Base-by-base conservation (phyloP, 2,888 invertebrate species). In the Oxytorus armatus region DNA sequence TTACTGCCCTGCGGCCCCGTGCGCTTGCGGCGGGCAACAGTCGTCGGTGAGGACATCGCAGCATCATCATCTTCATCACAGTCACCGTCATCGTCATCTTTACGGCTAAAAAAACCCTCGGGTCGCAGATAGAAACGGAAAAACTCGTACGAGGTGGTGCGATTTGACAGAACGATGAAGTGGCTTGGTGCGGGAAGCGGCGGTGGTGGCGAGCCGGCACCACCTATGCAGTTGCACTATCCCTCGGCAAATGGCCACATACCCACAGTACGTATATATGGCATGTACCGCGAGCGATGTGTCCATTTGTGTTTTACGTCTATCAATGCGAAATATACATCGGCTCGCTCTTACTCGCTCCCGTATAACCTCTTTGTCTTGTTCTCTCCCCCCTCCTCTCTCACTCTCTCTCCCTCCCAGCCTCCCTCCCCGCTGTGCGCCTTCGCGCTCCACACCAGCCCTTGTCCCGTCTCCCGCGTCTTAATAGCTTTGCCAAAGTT, bases 151-250 rank as follows among this genome's bases (percentile, higher is more conserved):
- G 61, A 39, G 57, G 70, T 68, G 65, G 68, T 63, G 63, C 53
- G 57, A 44, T 82, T 84, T 88, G 88, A 87, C 87, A 90, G 88
- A 83, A 87, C 84, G 87, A 92, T 92, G 92, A 92, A 92, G 92
- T 92, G 92, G 91, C 88, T 92, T 86, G 88, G 93, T 92, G 90
- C 92, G 92, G 89, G 93, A 92, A 91, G 92, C 92, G 93, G 95
- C 94, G 94, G 94, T 94, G 92, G 94, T 93, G 92, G 95, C 94
- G 92, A 94, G 94, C 92, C 95, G 96, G 91, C 91, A 89, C 89
- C 91, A 86, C 90, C 91, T 80, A 91, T 92, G 89, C 92, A 92
- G 85, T 87, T 91, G 80, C 91, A 91, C 86, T 92, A 91, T 87
- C 90, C 91, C 81, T 89, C 91, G 82, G 91, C 91, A 74, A 92